A percentile compares a stretch with the other conserved stretches of the same genome.
Conservation (phyloP, 2,113 vertebrate species). For the Muntiacus reevesi region DNA sequence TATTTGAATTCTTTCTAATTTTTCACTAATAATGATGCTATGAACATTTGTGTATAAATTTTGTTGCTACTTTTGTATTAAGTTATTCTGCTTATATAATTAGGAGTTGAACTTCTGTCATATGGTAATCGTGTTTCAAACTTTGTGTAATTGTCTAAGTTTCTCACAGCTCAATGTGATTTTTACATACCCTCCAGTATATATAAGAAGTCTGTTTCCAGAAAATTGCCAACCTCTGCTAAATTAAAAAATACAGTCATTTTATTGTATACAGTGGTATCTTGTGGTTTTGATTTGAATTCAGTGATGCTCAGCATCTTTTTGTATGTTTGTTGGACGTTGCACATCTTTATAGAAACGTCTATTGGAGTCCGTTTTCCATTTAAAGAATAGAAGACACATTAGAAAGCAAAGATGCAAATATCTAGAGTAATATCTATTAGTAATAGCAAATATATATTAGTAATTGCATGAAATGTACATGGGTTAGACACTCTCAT, state of each 20-base stretch:
- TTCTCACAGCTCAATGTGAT: not conserved
- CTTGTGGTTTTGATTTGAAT: not conserved
- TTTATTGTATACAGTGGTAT: not conserved
- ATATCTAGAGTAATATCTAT: not conserved
- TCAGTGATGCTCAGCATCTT: not conserved
- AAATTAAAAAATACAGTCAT: not conserved
- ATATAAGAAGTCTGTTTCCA: not conserved
- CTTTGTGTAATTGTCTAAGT: not conserved
- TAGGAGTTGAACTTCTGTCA: not conserved
- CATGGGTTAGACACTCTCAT: not conserved
- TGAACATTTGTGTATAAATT: not conserved
- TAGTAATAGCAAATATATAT: not conserved
- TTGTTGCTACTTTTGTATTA: not conserved
- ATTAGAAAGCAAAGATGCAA: not conserved
- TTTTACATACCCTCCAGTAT: not conserved
- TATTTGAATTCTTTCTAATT: not conserved
- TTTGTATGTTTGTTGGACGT: not conserved
- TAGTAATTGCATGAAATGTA: not conserved
- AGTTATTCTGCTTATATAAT: not conserved
- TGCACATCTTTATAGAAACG: not conserved
- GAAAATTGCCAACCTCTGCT: not conserved
- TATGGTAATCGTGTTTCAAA: not conserved
- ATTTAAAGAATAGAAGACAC: not conserved
- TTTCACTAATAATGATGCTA: not conserved
- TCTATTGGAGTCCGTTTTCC: not conserved